A percentile compares a stretch with the other conserved stretches of the same genome.
These are phyloP conservation scores for Ceyx melanurus DNA, from an alignment of 2,113 vertebrate genomes.

Conservation along the genomic window DNA sequence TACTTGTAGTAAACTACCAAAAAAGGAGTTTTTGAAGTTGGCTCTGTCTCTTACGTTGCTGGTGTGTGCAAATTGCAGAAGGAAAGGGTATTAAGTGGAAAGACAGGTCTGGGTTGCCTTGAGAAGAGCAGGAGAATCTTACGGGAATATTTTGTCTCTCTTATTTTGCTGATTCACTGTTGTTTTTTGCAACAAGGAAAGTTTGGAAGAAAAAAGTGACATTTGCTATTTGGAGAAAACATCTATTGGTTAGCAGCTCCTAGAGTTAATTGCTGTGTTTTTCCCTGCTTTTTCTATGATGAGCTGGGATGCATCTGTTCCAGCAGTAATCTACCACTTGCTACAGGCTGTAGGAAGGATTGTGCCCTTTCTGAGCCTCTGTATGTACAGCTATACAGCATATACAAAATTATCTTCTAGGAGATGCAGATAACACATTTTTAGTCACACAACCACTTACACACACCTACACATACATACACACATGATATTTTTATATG, in stretches of 20 bases:
- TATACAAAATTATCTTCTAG: background rate
- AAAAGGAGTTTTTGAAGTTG: background rate
- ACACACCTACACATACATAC: accelerated
- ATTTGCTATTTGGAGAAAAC: background rate
- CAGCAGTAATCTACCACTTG: background rate
- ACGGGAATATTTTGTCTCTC: background rate
- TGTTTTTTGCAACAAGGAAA: background rate
- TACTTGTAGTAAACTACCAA: background rate
- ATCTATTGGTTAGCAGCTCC: background rate
- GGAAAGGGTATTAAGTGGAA: background rate
- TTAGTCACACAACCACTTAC: background rate
- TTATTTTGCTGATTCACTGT: background rate
- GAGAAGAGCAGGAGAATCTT: background rate
- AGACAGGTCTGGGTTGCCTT: background rate
- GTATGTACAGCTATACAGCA: accelerated
- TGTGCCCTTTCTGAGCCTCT: background rate
- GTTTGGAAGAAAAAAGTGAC: background rate
- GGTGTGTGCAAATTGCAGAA: background rate
- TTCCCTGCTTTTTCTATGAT: background rate
- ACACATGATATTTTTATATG: background rate
- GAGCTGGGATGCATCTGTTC: background rate
- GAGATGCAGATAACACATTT: background rate
- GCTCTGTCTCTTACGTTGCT: background rate
- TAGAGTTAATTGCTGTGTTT: background rate
- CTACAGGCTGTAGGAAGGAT: background rate